Base-by-base conservation (phyloP, 2,113 vertebrate species). In the Sphaerodactylus townsendi region DNA sequence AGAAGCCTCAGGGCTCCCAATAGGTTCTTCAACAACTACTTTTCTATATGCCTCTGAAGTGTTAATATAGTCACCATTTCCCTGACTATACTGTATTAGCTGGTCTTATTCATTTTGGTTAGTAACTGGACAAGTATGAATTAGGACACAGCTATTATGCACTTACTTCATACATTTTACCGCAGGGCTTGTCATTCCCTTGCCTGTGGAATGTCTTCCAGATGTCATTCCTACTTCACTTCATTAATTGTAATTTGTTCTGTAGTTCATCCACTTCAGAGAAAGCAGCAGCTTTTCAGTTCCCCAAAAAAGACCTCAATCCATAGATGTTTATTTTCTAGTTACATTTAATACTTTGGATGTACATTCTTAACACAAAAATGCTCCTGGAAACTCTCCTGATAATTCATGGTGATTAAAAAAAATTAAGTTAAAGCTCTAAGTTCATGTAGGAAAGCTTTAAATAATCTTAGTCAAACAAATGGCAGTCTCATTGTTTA, bases 311-410 rank as follows among this genome's bases (percentile, higher is more conserved):
- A 65, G 8, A 66, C 6, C 5, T 72, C 14, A 75, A 77, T 73
- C 73, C 85, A 14, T 4, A 4, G 25, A 4, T 81, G 25, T 7
- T 7, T 72, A 0, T 25, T 79, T 84, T 86, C 17, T 15, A 1
- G 8, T 30, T 68, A 88, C 81, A 68, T 48, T 44, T 68, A 1
- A 15, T 39, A 69, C 4, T 37, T 0, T 30, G 30, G 79, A 71
- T 25, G n/a, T 2, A 9, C 39, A 85, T 77, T 33, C 86, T 39
- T 64, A 4, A n/a, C 3, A 46, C 41, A 23, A n/a, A 1, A 6
- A 77, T 1, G 46, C 75, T 90, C 84, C 87, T 76, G 21, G 9
- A n/a, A 6, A 77, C 1, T 53, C 75, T 90, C 84, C 87, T 76
- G 21, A n/a, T 30, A 15, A n/a, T 86, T n/a, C 33, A 85, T 37